Conservation (phyloP, 2,888 invertebrate species). For the Caradrina clavipalpis region DNA sequence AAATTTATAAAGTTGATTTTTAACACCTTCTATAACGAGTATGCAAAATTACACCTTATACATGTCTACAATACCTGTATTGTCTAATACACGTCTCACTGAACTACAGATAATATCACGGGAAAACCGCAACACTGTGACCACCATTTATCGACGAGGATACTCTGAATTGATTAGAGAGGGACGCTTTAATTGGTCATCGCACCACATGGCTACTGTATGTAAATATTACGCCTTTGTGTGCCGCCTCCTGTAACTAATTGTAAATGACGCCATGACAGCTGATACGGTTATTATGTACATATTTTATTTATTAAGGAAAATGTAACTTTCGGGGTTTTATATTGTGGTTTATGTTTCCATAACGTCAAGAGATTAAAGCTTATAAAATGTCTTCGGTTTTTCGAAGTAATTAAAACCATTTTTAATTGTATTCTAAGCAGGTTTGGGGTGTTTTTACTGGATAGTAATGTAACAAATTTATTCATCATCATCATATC, state of each 20-base stretch:
- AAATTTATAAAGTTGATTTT: too few species aligned
- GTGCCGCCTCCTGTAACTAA: not conserved
- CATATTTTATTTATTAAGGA: not conserved
- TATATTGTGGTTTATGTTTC: not conserved
- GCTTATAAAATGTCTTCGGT: too few species aligned
- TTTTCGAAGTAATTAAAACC: too few species aligned
- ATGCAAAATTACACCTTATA: too few species aligned
- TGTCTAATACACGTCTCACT: conserved; percentile 8
- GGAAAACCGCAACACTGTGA: conserved; percentile 52
- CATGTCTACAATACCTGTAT: not conserved
- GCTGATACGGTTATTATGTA: not conserved
- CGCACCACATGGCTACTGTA: conserved; percentile 14
- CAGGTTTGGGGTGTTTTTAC: too few species aligned
- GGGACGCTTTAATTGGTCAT: conserved; percentile 33
- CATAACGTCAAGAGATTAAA: not conserved
- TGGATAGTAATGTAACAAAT: too few species aligned
- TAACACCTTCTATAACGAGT: too few species aligned
- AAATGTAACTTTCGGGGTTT: not conserved
- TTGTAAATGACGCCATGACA: not conserved
- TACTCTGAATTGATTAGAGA: conserved; percentile 42
- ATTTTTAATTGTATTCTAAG: too few species aligned
- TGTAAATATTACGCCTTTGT: conserved; percentile 22
- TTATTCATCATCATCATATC: too few species aligned
- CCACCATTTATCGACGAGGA: conserved; percentile 35
- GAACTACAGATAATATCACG: conserved; percentile 28